Evolutionary conservation across 2,888 invertebrate genomes (phyloP), one percentile per base, ranked within the genome.

Genomic region (Rhimphoctona megacephalus): DNA sequence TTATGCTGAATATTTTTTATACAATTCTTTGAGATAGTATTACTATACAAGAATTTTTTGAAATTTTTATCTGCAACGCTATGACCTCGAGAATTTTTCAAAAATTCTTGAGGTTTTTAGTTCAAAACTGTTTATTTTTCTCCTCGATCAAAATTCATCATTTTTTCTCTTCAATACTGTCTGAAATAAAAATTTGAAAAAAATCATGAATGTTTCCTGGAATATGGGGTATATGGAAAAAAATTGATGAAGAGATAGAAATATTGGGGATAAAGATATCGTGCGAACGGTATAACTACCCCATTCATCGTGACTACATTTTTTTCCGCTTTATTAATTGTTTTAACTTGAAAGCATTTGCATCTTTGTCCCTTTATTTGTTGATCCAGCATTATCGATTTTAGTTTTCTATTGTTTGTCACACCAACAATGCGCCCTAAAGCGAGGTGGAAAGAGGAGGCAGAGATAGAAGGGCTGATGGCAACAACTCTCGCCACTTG

Each of bases 371-470:
- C 17, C 74, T 22, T 57, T 11, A 57, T n/a, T n/a, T n/a, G 57
- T 54, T 36, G 9, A 14, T 25, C 22, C 61, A n/a, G 57, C 22
- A 39, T 61, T 57, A 57, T 61, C 74, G 74, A 74, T 74, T 74
- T 7, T 22, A 36, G 46, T 25, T 67, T 7, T 36, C 78, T 78
- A 78, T 78, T 78, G 78, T 77, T 77, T 67, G 78, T 67, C 25
- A 25, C 66, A 52, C 17, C 25, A 36, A 78, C 36, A 67, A 78
- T 78, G 66, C 30, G 0, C 66, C 22, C 46, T 30, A n/a, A 49
- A 33, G 8, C 22, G 19, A 5, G 5, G 25, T 11, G n/a, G 17
- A 7, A 7, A 14, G 6, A 11, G 36, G 22, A n/a, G 25, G 25
- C 39, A 36, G 9, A 43, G 14, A 11, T 33, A 30, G n/a, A 19